Evolutionary conservation across 1,140 invertebrate genomes (phyloP).

Genomic region (Drosophila miranda): DNA sequence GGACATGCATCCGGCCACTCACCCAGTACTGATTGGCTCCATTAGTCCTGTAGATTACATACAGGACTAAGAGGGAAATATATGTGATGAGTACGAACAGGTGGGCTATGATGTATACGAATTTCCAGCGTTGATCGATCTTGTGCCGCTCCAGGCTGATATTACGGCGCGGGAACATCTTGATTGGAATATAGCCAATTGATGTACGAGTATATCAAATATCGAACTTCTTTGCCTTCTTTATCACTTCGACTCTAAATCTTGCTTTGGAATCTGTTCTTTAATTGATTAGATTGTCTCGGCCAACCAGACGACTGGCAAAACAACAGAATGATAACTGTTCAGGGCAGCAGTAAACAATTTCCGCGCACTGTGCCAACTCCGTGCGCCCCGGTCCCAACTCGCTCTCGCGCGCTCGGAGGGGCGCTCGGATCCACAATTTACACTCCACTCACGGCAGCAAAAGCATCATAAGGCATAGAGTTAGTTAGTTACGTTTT

Average conservation of each 20-base stretch:
- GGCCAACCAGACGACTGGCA: slow-evolving; percentile 23
- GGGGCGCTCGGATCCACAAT: too few species aligned
- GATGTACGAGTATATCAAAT: too few species aligned
- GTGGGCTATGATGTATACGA: not conserved
- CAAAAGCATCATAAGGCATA: too few species aligned
- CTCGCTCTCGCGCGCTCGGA: too few species aligned
- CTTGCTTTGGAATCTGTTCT: slow-evolving; percentile 5
- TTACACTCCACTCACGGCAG: too few species aligned
- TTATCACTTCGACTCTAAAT: not conserved
- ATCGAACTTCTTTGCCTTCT: not conserved
- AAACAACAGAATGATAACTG: slow-evolving; percentile 44
- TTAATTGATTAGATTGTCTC: slow-evolving; percentile 46
- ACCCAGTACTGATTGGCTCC: not conserved
- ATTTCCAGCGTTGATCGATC: not conserved
- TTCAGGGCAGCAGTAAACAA: too few species aligned
- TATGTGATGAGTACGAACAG: not conserved
- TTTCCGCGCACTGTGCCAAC: too few species aligned
- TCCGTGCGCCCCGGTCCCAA: too few species aligned
- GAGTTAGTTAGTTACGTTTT: too few species aligned
- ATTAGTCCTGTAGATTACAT: not conserved
- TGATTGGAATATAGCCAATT: too few species aligned
- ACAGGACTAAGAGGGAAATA: not conserved
- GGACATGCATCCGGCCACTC: not conserved
- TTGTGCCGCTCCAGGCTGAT: slow-evolving; percentile 8
- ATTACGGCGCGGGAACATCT: slow-evolving; percentile 12